Evolutionary conservation across 2,888 invertebrate species (phyloP), one percentile per base, ranked within the genome.

Genomic region (Athripsodes cinereus): DNA sequence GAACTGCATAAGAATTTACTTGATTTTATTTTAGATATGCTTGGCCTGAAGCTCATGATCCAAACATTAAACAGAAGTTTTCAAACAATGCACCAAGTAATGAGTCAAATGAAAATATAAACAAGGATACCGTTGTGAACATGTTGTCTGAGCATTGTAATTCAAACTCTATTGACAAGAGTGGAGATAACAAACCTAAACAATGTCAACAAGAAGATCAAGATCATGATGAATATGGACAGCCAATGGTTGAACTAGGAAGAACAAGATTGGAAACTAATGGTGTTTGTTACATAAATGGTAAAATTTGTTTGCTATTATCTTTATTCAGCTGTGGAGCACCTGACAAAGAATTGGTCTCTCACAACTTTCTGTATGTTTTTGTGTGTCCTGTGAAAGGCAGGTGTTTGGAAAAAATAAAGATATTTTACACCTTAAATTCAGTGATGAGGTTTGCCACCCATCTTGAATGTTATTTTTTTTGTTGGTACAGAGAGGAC

Each of bases 251-350:
- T 35, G 84, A 88, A 69, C 83, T 82, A 13, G 83, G 84, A 0
- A 79, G 86, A 62, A 83, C 79, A 1, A 74, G 75, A n/a, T 75
- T 93, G 64, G 76, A 83, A 26, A 69, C 84, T 0, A 87, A 97
- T 68, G 87, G 87, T 60, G 93, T 96, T 22, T 89, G 92, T 68
- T 99, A 99, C 72, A 99, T 99, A 47, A 96, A 94, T 75, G 96
- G 96, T 96, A 72, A 73, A 31, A 8, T 8, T 31, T 31, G 6
- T 8, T 31, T 31, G 11, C 31, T 11, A 31, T 8, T 11, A 31
- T n/a, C n/a, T n/a, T n/a, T n/a, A n/a, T n/a, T n/a, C n/a, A n/a
- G n/a, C n/a, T n/a, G n/a, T n/a, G n/a, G n/a, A n/a, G n/a, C n/a
- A n/a, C n/a, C n/a, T n/a, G n/a, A n/a, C n/a, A n/a, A n/a, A n/a